Evolutionary conservation across 2,888 invertebrate species (phyloP).

Genomic region (Entomobrya proxima): DNA sequence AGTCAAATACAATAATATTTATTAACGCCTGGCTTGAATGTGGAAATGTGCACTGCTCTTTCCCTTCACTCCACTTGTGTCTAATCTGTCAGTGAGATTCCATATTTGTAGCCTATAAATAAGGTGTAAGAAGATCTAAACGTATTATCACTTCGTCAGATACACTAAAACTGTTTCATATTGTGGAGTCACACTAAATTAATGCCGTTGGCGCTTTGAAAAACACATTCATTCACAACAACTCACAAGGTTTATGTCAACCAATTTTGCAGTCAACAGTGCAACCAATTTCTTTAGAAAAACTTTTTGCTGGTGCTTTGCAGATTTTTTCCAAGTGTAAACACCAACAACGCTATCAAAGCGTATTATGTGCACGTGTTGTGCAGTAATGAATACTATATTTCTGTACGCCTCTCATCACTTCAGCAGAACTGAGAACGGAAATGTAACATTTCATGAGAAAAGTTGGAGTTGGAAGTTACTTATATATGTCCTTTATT

Average conservation of each 20-base stretch:
- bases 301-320: slow-evolving; percentile 7
- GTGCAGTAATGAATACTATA: neutral
- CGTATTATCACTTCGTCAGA: neutral
- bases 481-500: slow-evolving; percentile 9
- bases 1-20: neutral
- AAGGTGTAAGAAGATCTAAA: too few species aligned
- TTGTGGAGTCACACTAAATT: slow-evolving; percentile 36
- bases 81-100: slow-evolving; percentile 44
- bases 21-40: slow-evolving; percentile 9
- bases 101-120: neutral
- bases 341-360: slow-evolving; percentile 1
- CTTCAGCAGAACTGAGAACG: neutral
- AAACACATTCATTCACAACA: slow-evolving; percentile 53
- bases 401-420: neutral
- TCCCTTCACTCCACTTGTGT: slow-evolving; percentile 33
- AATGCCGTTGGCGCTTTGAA: slow-evolving; percentile 40
- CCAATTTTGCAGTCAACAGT: too few species aligned
- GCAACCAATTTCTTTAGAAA: neutral
- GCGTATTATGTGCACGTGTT: neutral
- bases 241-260: slow-evolving; percentile 34
- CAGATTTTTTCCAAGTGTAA: slow-evolving; percentile 11
- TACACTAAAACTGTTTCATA: neutral
- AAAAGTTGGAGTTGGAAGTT: too few species aligned
- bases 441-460: neutral
- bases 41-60: neutral